phyloP scores from a whole-genome alignment of 2,113 vertebrate genomes.

The Neolamprologus devosi region DNA sequence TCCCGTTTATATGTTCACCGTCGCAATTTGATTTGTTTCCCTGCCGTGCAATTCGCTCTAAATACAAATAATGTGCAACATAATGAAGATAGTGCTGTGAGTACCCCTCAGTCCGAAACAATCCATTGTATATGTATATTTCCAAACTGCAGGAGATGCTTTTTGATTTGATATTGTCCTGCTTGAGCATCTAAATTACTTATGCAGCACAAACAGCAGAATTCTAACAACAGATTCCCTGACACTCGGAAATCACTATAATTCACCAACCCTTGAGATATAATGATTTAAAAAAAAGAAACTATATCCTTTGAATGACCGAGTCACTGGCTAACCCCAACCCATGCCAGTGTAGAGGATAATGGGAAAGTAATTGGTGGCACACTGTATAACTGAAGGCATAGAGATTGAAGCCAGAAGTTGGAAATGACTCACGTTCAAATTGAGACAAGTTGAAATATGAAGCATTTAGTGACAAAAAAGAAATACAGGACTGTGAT shows the following conservation, averaged over 20 bases:
- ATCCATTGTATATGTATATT: constrained; percentile 48
- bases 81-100: constrained; percentile 41
- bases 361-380: constrained; percentile 56
- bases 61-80: constrained; percentile 63
- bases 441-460: constrained; percentile 14
- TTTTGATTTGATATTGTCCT: constrained; percentile 53
- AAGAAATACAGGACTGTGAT: constrained; percentile 10
- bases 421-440: constrained; percentile 38
- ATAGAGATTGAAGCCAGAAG: constrained; percentile 23
- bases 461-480: constrained; percentile 29
- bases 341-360: constrained; percentile 27
- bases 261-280: constrained; percentile 35
- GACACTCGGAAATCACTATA: not conserved
- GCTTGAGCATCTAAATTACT: constrained; percentile 25
- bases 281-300: constrained; percentile 22
- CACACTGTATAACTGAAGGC: constrained; percentile 43
- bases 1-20: constrained; percentile 39
- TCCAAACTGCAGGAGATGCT: constrained; percentile 33
- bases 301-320: constrained; percentile 21
- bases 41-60: constrained; percentile 35
- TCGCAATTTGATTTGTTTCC: constrained; percentile 56
- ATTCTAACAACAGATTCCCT: constrained; percentile 21
- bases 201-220: constrained; percentile 18
- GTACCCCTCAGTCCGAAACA: constrained; percentile 38
- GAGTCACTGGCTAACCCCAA: constrained; percentile 11